Base-by-base conservation (phyloP, 2,888 invertebrate genomes). In the Endomychus coccineus region DNA sequence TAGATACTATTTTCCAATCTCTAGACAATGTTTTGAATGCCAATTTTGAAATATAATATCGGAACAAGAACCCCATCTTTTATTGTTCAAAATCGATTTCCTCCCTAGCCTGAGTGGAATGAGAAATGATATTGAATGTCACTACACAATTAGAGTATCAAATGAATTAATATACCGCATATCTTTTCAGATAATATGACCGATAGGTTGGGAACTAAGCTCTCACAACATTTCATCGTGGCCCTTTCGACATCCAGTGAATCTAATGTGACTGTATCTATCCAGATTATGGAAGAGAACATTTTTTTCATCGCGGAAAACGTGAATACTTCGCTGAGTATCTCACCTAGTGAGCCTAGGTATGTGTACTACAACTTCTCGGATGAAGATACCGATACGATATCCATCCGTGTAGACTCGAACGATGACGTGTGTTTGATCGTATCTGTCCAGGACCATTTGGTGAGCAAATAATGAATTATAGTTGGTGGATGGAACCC, bases 391-490 rank as follows among this genome's bases (percentile, higher is more conserved):
- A 43, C 49, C 4, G 56, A 55, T n/a, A 59, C 59, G 0, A 78
- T 82, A 0, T 67, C 82, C 2, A 67, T 83, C 1, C 70, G 75
- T 59, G 73, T 82, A 1, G 71, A 75, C 36, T 83, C 83, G 0
- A 67, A 72, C 3, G 77, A 77, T 50, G 73, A 76, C 22, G 71
- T 75, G 1, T 90, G 89, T 55, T 80, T 85, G 64, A 76, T 81
- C 1, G 74, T 88, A 0, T 87, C 87, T 0, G 77, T 89, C 48
- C 88, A 90, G 61, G 78, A 81, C 52, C 75, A 76, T 46, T 73
- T 76, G 54, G 83, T 82, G 55, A 71, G 71, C 66, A 35, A 12
- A 16, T 38, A 11, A 14, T 9, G n/a, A n/a, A n/a, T n/a, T n/a
- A n/a, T n/a, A n/a, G 15, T 19, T 34, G 10, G 2, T 39, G 10